phyloP scores from a whole-genome alignment of 1,140 invertebrate genomes.

The Portunus trituberculatus region DNA sequence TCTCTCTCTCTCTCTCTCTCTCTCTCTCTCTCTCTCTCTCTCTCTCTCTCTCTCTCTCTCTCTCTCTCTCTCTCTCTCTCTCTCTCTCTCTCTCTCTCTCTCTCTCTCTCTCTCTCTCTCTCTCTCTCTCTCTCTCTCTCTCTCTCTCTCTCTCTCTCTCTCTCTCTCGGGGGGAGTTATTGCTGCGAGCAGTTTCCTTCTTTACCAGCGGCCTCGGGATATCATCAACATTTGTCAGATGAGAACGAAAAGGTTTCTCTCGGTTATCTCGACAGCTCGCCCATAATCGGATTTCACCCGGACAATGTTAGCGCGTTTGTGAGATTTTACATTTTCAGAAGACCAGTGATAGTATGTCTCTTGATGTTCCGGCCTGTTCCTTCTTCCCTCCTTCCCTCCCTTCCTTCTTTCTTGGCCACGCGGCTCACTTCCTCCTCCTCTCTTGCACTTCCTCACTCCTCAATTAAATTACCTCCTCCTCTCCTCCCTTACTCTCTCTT shows the following conservation, averaged over 20 bases:
- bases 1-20: background rate
- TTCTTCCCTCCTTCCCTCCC: background rate
- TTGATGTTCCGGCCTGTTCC: background rate
- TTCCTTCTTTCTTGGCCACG: background rate
- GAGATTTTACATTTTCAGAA: slow-evolving; percentile 23
- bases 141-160: slow-evolving; percentile 20
- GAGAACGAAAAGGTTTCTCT: slow-evolving; percentile 22
- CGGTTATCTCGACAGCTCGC: background rate
- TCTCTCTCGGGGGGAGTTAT: background rate
- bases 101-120: slow-evolving; percentile 20
- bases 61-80: background rate
- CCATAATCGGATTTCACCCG: slow-evolving; percentile 20
- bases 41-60: background rate
- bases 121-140: slow-evolving; percentile 20
- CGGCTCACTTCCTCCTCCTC: background rate
- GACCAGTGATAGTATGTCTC: slow-evolving; percentile 10
- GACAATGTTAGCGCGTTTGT: slow-evolving; percentile 20
- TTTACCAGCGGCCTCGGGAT: slow-evolving; percentile 8
- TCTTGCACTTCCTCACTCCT: background rate
- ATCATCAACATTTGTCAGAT: slow-evolving; percentile 23
- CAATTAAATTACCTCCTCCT: slow-evolving; percentile 7
- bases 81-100: slow-evolving; percentile 20
- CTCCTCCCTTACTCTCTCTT: background rate
- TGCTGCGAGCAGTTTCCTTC: background rate
- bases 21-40: background rate